Conservation (phyloP, 2,797 vertebrate species). For the Ptychadena robeensis region DNA sequence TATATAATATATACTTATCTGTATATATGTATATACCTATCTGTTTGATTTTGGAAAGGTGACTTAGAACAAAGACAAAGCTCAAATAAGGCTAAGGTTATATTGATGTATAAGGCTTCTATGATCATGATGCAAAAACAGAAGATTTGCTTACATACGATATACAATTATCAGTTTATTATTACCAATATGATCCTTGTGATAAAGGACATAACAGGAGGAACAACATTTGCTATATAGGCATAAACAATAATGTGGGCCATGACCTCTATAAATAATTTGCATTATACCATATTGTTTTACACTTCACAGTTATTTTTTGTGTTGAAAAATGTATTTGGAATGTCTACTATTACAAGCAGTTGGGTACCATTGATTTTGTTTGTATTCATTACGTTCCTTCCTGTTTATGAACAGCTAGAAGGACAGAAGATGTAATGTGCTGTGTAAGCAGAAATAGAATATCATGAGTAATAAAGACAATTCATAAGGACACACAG, state of each 20-base stretch:
- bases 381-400: background rate
- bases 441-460: background rate
- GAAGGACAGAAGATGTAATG: background rate
- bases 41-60: no score
- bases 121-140: no score
- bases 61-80: no score
- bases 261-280: slow-evolving; percentile 23
- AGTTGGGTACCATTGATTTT: slow-evolving; percentile 20
- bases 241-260: slow-evolving; percentile 8
- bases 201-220: background rate
- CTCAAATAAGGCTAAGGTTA: no score
- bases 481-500: no score
- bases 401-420: slow-evolving; percentile 2
- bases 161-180: background rate
- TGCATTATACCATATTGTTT: background rate
- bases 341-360: background rate
- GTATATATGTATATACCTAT: background rate
- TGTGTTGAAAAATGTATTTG: background rate
- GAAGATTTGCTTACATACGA: background rate
- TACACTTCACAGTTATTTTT: slow-evolving; percentile 6
- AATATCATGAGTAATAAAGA: background rate
- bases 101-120: no score
- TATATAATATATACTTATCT: background rate
- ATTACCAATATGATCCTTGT: background rate
- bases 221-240: background rate